Base-by-base conservation (phyloP, 35 echinoderm and acorn worm genomes). In the Amphiura filiformis region DNA sequence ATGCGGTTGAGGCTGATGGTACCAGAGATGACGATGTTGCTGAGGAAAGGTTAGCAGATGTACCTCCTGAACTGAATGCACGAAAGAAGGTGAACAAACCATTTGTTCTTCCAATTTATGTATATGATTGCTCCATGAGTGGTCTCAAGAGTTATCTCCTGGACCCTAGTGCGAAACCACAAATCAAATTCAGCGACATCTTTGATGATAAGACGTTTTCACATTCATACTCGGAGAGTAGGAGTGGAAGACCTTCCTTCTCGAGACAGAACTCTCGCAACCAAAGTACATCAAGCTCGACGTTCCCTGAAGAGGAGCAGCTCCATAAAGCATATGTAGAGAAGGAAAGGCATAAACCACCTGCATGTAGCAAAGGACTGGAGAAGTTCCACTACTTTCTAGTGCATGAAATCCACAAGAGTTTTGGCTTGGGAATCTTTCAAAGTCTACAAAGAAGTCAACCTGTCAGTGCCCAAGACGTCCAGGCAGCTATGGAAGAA, bases 361-460 rank as follows among this genome's bases (percentile, higher is more conserved):
- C 15, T 13, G 61, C 26, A n/a, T 70, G 65, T 2, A 89, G 94
- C 42, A 92, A 87, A 83, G 77, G 79, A 15, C 37, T 96, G 61
- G 94, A 92, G 56, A 78, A 90, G 81, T 96, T 89, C 38, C 89
- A 82, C 70, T 49, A 37, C 14, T 39, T 40, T 0, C 94, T 96
- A 0, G 83, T 84, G 18, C 78, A 88, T 37, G 91, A 86, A 76
- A 84, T 95, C 18, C 83, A 94, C 31, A 92, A 92, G 78, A 64
- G 82, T 17, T 99, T 99, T 86, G 96, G 94, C n/a, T 47, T 94
- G 18, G 93, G 89, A 4, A 49, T 99, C n/a, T 99, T 92, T 65
- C 89, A 90, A 83, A 92, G 96, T 81, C 80, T 99, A 1, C 93
- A 94, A 57, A 80, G 57, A 32, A 81, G 83, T 0, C 93, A 94